phyloP scores from a whole-genome alignment of 2,113 vertebrate genomes.

The Romanogobio albipinnatus region DNA sequence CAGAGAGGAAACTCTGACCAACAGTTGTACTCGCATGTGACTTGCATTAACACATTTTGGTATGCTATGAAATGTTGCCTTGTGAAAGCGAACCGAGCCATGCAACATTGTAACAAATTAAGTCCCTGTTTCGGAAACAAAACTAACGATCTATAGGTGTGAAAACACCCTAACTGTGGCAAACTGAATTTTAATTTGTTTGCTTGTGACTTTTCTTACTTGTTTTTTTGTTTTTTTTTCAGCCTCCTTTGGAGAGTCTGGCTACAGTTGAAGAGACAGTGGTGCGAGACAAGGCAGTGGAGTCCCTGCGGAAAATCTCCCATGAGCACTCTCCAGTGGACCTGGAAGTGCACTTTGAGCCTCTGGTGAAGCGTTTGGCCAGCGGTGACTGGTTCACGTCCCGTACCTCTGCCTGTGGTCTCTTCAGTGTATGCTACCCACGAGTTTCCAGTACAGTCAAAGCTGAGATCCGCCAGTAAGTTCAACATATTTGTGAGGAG shows the following conservation, averaged over 20 bases:
- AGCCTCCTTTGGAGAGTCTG: slow-evolving; percentile 90
- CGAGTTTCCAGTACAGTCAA: slow-evolving; percentile 86
- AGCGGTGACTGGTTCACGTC: slow-evolving; percentile 94
- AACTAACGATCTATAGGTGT: too few relatives aligned
- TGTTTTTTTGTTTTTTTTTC: neutral
- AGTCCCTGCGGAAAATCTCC: slow-evolving; percentile 90
- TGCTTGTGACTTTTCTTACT: neutral
- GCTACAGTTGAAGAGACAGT: slow-evolving; percentile 92
- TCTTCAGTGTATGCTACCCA: slow-evolving; percentile 91
- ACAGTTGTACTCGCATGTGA: too few relatives aligned
- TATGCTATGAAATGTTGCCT: too few relatives aligned
- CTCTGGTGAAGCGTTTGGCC: slow-evolving; percentile 87
- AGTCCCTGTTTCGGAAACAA: too few relatives aligned
- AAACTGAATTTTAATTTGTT: neutral
- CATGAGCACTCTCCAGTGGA: slow-evolving; percentile 88
- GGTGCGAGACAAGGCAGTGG: slow-evolving; percentile 89
- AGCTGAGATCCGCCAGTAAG: slow-evolving; percentile 90
- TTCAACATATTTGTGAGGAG: slow-evolving; percentile 31
- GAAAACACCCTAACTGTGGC: too few relatives aligned
- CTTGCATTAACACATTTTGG: too few relatives aligned
- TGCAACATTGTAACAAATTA: too few relatives aligned
- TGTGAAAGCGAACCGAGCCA: too few relatives aligned
- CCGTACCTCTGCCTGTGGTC: slow-evolving; percentile 88
- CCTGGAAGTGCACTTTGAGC: slow-evolving; percentile 90
- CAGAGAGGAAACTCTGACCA: too few relatives aligned